Evolutionary conservation across 1,140 invertebrate genomes (phyloP), one percentile per base, ranked within the genome.

Genomic region (Macrostomum lignano): DNA sequence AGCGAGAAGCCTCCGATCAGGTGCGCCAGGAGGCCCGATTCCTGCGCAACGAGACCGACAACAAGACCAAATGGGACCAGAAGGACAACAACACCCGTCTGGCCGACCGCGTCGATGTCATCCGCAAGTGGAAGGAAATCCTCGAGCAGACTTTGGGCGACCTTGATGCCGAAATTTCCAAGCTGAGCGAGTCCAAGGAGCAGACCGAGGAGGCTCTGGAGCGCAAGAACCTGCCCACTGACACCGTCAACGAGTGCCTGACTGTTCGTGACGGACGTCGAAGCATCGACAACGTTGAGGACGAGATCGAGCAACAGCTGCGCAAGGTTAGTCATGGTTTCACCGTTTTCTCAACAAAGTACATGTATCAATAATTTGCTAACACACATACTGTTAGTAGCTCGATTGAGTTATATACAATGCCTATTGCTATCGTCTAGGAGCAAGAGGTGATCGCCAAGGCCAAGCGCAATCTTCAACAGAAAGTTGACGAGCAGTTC

Each of bases 41-140:
- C 33, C 46, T 76, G 21, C 59, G 72, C 17, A 70, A 72, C 42
- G 72, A 77, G 44, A 68, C 70, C 1, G 60, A 63, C 40, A 68
- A 73, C 28, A 67, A 65, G 45, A 70, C 70, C 0, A 62, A 69
- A 40, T 77, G 73, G 73, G 67, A 73, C 37, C 71, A 65, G 38
- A 69, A 71, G 31, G 64, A 70, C 41, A 78, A 74, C 42, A 73
- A 78, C 49, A 66, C 66, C 26, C 62, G 69, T 25, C 53, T 75
- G 9, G 55, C 66, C 10, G 69, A 74, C 38, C 65, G 72, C 62
- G 44, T 56, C 33, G 53, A 56, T 39, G 39, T 49, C 23, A 55
- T 56, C 31, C 40, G 53, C 25, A 47, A 52, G 35, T 79, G 75
- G 76, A 64, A 66, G 37, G 65, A 71, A 30, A 63, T 67, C 4